phyloP scores from a whole-genome alignment of 2,113 vertebrate species.

The Typhlomys cinereus region DNA sequence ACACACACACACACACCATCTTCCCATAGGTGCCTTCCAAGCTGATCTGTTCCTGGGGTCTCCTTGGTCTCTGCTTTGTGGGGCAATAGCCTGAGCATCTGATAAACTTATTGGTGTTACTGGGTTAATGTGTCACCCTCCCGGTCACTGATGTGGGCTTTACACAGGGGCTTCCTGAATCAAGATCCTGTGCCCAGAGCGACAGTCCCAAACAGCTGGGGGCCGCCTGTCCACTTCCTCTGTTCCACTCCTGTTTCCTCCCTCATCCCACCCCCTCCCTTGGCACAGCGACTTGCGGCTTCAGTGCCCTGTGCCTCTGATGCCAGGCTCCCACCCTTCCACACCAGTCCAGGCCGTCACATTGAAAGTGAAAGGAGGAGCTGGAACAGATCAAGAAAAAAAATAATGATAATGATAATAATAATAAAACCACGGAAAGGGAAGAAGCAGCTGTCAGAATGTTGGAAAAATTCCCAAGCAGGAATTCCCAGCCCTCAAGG shows the following conservation, averaged over 20 bases:
- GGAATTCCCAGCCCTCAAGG: conserved; percentile 68
- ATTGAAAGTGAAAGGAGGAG: conserved; percentile 68
- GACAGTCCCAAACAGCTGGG: neutral
- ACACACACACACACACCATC: no score
- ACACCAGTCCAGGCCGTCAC: neutral
- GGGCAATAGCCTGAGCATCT: neutral
- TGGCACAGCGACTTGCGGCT: neutral
- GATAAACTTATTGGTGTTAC: neutral
- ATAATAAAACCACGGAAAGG: conserved; percentile 56
- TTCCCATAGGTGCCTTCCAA: neutral
- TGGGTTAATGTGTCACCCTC: conserved; percentile 43
- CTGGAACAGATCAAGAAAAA: conserved; percentile 45
- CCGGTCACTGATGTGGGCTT: neutral
- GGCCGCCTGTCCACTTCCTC: conserved; percentile 25
- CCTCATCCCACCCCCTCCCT: neutral
- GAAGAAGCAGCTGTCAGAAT: conserved; percentile 70
- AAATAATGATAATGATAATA: no score
- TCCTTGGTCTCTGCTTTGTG: neutral
- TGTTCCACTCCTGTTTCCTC: neutral
- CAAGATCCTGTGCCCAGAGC: neutral
- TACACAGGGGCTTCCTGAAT: neutral
- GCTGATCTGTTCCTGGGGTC: fast-evolving
- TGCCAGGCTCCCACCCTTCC: conserved; percentile 51
- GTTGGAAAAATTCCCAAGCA: conserved; percentile 68
- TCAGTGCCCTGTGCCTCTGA: neutral